A percentile compares a stretch with the other conserved stretches of the same genome.
Conservation (phyloP, 2,888 invertebrate genomes). For the Hoplodrina blanda region DNA sequence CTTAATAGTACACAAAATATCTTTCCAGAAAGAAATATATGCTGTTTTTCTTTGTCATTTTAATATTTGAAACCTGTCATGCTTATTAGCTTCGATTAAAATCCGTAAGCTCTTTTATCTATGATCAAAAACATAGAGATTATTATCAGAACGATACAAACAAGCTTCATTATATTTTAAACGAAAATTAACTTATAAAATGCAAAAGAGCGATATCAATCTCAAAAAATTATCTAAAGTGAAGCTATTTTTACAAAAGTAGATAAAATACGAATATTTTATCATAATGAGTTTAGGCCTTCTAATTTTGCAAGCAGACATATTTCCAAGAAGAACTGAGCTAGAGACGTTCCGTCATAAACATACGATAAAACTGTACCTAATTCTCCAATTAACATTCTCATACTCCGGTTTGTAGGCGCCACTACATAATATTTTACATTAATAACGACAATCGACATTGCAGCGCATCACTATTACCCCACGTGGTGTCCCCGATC, state of each 20-base stretch:
- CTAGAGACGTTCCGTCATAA: constrained; percentile 50
- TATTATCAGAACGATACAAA: constrained; percentile 37
- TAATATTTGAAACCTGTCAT: constrained; percentile 39
- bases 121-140: constrained; percentile 52
- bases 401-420: constrained; percentile 53
- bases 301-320: constrained; percentile 38
- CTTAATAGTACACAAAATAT: constrained; percentile 30
- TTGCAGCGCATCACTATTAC: constrained; percentile 75
- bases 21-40: constrained; percentile 12
- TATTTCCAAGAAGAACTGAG: constrained; percentile 22
- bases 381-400: constrained; percentile 61
- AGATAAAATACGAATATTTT: constrained; percentile 24
- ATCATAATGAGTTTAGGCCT: constrained; percentile 24
- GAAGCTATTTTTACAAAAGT: constrained; percentile 13
- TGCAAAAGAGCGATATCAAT: constrained; percentile 38
- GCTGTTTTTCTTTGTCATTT: constrained; percentile 18
- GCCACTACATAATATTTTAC: constrained; percentile 62
- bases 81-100: constrained; percentile 26
- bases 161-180: constrained; percentile 40
- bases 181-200: constrained; percentile 58
- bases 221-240: constrained; percentile 29
- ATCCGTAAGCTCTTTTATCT: constrained; percentile 42
- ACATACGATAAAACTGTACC: constrained; percentile 48
- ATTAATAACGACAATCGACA: constrained; percentile 61
- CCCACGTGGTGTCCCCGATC: constrained; percentile 88